Evolutionary conservation across 2,797 vertebrate species (phyloP).

Genomic region (Cynodonichthys magdalenae): DNA sequence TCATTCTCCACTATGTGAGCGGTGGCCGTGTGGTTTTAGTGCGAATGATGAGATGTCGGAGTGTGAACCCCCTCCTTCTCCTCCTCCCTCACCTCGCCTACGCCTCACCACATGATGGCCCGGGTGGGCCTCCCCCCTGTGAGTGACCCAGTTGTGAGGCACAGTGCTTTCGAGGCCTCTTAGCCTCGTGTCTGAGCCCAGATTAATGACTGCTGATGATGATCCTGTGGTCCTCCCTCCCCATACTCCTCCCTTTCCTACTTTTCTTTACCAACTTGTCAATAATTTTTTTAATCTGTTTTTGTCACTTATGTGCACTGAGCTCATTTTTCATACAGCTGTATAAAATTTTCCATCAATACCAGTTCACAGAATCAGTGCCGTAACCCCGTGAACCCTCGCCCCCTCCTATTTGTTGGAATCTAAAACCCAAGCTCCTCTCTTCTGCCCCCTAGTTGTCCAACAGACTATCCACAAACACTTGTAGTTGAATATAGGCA

Average conservation of each 20-base stretch:
- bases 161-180: conserved; percentile 75
- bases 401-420: conserved; percentile 23
- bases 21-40: conserved; percentile 62
- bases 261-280: conserved; percentile 37
- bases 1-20: conserved; percentile 56
- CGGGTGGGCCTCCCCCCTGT: conserved; percentile 77
- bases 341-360: conserved; percentile 12
- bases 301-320: conserved; percentile 22
- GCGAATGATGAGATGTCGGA: conserved; percentile 62
- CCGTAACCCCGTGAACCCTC: conserved; percentile 24
- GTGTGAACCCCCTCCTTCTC: conserved; percentile 43
- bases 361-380: conserved; percentile 15
- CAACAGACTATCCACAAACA: conserved; percentile 39
- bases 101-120: conserved; percentile 78
- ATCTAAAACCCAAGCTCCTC: conserved; percentile 25
- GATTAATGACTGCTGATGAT: conserved; percentile 84
- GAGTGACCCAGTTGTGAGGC: conserved; percentile 83
- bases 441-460: conserved; percentile 59
- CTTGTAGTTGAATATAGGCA: conserved; percentile 38
- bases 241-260: conserved; percentile 37
- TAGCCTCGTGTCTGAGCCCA: conserved; percentile 83
- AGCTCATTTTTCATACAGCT: conserved; percentile 17
- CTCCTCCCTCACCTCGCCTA: conserved; percentile 60
- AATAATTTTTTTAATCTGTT: conserved; percentile 28
- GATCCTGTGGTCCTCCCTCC: conserved; percentile 72